These are phyloP conservation scores for Dromococcyx pavoninus DNA, from an alignment of 2,797 vertebrate genomes.

Conservation along the genomic window DNA sequence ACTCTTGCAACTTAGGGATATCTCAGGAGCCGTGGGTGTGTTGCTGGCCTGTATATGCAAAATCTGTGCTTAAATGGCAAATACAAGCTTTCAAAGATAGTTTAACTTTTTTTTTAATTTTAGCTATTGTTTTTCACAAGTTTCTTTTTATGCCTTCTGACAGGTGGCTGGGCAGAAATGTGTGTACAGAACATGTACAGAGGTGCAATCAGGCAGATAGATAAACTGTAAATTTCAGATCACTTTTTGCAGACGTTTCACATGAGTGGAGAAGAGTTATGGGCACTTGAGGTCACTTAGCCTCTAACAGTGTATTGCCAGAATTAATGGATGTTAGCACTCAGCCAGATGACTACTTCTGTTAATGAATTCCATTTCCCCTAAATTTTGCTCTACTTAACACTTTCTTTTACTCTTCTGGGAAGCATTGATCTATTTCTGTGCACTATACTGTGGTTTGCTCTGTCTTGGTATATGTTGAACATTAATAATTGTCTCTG, in stretches of 20 bases:
- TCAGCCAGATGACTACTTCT: not conserved
- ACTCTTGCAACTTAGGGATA: not conserved
- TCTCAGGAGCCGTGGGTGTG: not conserved
- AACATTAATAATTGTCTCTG: not conserved
- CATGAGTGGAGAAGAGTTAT: not conserved
- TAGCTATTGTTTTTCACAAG: not conserved
- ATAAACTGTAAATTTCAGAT: not conserved
- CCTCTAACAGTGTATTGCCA: not conserved
- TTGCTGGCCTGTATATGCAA: not conserved
- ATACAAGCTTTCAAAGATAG: not conserved
- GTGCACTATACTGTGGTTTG: not conserved
- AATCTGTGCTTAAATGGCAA: constrained; percentile 33
- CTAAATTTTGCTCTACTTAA: not conserved
- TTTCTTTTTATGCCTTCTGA: not conserved
- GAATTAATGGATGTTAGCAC: not conserved
- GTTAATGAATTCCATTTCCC: not conserved
- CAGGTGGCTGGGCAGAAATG: not conserved
- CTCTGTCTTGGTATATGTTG: not conserved
- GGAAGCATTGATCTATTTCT: not conserved
- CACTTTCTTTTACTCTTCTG: not conserved
- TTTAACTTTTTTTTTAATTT: not conserved
- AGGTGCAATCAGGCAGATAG: not conserved
- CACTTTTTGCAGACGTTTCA: not conserved
- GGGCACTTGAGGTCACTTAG: not conserved
- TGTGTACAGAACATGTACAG: not conserved